phyloP scores from a whole-genome alignment of 92 coral and sea anemone species.

The Diadumene lineata region DNA sequence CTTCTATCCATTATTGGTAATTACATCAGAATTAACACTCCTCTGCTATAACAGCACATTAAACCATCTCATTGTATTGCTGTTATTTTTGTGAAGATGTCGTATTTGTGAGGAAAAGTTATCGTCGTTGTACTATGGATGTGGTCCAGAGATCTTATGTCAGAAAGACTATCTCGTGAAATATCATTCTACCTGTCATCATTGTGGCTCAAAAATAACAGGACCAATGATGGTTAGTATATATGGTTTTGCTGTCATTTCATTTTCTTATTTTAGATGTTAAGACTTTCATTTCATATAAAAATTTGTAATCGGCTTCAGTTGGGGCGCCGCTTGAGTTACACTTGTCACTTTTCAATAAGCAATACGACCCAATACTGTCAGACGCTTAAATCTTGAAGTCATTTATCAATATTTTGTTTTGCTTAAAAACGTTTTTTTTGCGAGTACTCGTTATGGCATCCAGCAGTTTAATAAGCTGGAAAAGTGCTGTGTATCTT shows the following conservation, averaged over 20 bases:
- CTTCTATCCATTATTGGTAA: background rate
- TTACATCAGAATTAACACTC: constrained; percentile 8
- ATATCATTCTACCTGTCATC: constrained; percentile 74
- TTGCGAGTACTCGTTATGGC: background rate
- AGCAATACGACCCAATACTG: background rate
- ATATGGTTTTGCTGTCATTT: background rate
- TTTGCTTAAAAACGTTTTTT: too few species aligned
- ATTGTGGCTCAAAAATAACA: constrained; percentile 75
- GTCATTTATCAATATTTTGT: background rate
- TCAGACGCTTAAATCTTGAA: background rate
- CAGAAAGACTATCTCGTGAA: constrained; percentile 73
- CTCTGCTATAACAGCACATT: background rate
- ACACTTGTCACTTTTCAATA: too few species aligned
- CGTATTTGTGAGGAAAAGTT: constrained; percentile 65
- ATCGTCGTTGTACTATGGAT: constrained; percentile 61
- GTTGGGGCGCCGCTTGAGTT: too few species aligned
- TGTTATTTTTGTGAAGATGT: constrained; percentile 50
- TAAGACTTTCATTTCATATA: constrained; percentile 1
- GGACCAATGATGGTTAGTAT: constrained; percentile 90
- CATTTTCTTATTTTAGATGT: constrained; percentile 7
- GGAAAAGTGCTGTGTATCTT: background rate
- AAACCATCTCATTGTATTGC: background rate
- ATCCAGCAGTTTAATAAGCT: background rate
- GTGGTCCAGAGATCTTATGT: constrained; percentile 75
- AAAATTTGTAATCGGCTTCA: constrained; percentile 26